These are phyloP conservation scores for Oryctolagus cuniculus DNA, from an alignment of 2,113 vertebrate species.

Conservation along the genomic window DNA sequence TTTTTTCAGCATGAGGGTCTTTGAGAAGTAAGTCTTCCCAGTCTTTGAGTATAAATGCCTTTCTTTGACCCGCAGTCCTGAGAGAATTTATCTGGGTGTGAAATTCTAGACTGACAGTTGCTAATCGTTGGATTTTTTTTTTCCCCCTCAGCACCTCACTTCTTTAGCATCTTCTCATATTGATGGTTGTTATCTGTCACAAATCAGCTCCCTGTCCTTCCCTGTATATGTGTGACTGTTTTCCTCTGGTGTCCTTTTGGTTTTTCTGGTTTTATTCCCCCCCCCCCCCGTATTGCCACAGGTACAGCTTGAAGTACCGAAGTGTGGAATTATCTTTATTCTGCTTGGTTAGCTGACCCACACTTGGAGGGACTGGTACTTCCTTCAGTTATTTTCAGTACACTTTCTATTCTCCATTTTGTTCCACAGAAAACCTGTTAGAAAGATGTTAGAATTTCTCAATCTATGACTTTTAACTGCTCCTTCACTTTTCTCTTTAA, in stretches of 20 bases:
- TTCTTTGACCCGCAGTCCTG: not conserved
- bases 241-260: not conserved
- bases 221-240: not conserved
- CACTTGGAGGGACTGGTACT: not conserved
- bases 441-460: slow-evolving; percentile 10
- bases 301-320: not conserved
- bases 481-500: slow-evolving; percentile 94
- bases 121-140: too few relatives aligned
- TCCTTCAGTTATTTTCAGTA: not conserved
- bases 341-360: not conserved
- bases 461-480: not conserved
- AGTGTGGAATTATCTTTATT: not conserved
- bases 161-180: not conserved
- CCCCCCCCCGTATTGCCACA: not conserved
- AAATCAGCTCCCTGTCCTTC: not conserved
- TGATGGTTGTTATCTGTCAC: not conserved
- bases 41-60: slow-evolving; percentile 12
- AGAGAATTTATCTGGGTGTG: not conserved
- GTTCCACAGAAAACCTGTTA: slow-evolving; percentile 35
- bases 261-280: not conserved
- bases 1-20: slow-evolving; percentile 30
- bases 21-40: not conserved
- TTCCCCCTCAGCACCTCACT: not conserved
- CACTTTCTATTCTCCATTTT: slow-evolving; percentile 26
- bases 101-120: slow-evolving; percentile 6